Conservation (phyloP, 92 coral and sea anemone genomes). For the Ricordea florida region DNA sequence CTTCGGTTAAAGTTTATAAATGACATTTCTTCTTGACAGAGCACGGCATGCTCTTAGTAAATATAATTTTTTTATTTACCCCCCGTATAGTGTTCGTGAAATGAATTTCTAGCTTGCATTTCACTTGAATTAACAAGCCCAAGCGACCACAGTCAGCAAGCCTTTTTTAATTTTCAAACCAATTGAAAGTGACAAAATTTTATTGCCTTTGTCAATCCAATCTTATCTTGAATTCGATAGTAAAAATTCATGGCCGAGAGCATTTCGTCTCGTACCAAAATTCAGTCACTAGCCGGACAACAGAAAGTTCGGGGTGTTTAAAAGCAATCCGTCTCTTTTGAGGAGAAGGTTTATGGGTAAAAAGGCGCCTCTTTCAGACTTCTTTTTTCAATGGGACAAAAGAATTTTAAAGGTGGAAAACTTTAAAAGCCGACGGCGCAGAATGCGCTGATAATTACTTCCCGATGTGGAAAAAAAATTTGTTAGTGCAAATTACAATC, state of each 20-base stretch:
- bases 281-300: no score
- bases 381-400: no score
- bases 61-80: constrained; percentile 20
- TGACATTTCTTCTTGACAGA: neutral
- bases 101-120: constrained; percentile 2
- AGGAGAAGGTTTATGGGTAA: no score
- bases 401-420: no score
- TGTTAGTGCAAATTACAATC: no score
- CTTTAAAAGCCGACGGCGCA: no score
- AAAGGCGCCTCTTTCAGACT: no score
- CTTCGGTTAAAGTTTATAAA: neutral
- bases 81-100: constrained; percentile 20
- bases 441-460: no score
- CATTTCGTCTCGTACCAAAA: no score
- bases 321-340: no score
- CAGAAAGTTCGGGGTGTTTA: no score
- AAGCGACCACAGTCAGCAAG: constrained; percentile 19
- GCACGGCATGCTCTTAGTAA: neutral
- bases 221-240: constrained; percentile 21
- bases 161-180: constrained; percentile 16
- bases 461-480: no score
- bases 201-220: constrained; percentile 21
- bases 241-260: constrained; percentile 31
- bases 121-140: constrained; percentile 17
- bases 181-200: constrained; percentile 30